These are phyloP conservation scores for Coboldia fuscipes DNA, from an alignment of 1,140 invertebrate species.

Conservation along the genomic window DNA sequence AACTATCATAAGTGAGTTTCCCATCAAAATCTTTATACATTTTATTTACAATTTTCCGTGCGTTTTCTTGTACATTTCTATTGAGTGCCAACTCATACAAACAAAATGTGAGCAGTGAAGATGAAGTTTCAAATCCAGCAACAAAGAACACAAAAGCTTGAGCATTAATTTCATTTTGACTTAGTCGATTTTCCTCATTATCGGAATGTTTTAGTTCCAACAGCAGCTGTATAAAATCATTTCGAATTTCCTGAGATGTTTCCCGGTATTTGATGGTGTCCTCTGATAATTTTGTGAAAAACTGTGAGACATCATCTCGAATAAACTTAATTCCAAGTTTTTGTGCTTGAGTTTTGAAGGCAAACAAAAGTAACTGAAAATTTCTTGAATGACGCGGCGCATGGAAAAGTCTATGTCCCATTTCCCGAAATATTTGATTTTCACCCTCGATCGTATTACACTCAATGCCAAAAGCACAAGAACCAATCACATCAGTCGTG, in stretches of 20 bases:
- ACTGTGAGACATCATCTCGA: conserved; percentile 7
- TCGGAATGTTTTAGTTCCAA: conserved; percentile 24
- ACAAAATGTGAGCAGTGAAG: conserved; percentile 23
- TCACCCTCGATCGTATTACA: conserved; percentile 26
- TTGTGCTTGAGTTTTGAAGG: too few relatives aligned
- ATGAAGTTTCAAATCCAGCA: conserved; percentile 28
- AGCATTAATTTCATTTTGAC: conserved; percentile 1
- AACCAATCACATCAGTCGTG: conserved; percentile 29
- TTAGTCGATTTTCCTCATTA: conserved; percentile 8
- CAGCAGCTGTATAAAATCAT: conserved; percentile 25
- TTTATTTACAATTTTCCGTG: not conserved
- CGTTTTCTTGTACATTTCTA: not conserved
- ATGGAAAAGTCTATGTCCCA: too few relatives aligned
- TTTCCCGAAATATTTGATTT: too few relatives aligned
- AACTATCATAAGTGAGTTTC: not conserved
- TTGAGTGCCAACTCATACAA: conserved; percentile 25
- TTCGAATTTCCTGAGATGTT: conserved; percentile 17
- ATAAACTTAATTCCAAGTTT: too few relatives aligned
- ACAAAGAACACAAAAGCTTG: conserved; percentile 4
- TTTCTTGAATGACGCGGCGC: too few relatives aligned
- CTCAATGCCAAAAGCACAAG: conserved; percentile 31
- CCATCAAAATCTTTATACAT: not conserved
- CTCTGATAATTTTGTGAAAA: conserved; percentile 24
- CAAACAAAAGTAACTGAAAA: too few relatives aligned
- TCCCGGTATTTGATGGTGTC: conserved; percentile 24